These are phyloP conservation scores for Sericinus montela DNA, from an alignment of 2,888 invertebrate genomes.

Conservation along the genomic window DNA sequence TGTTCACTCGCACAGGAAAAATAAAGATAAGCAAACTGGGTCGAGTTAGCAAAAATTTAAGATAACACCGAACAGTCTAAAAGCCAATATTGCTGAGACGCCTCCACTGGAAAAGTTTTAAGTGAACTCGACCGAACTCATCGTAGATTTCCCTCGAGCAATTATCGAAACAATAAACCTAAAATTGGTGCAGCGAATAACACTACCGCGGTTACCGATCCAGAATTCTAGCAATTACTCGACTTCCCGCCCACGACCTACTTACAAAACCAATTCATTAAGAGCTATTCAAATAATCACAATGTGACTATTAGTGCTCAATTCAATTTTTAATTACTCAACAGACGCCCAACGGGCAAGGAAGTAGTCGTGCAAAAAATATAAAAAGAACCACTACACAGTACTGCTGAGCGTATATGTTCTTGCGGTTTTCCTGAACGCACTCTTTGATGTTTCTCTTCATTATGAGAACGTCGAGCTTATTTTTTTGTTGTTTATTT, in stretches of 20 bases:
- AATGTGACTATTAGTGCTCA: conserved; percentile 65
- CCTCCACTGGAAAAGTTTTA: conserved; percentile 41
- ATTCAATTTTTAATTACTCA: conserved; percentile 67
- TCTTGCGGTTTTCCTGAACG: conserved; percentile 47
- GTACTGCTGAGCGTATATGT: conserved; percentile 36
- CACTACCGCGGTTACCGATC: conserved; percentile 61
- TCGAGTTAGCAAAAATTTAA: conserved; percentile 13
- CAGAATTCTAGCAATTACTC: conserved; percentile 63
- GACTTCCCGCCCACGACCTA: conserved; percentile 60
- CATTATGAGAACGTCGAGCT: conserved; percentile 49
- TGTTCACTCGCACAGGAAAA: conserved; percentile 16
- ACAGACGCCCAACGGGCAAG: conserved; percentile 26
- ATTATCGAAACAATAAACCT: conserved; percentile 76
- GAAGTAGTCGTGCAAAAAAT: conserved; percentile 26
- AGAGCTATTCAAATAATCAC: conserved; percentile 70
- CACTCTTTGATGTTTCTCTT: conserved; percentile 61
- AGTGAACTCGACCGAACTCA: conserved; percentile 42
- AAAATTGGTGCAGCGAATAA: conserved; percentile 65
- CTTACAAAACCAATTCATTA: conserved; percentile 71
- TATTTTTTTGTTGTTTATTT: conserved; percentile 60
- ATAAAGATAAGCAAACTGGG: conserved; percentile 18
- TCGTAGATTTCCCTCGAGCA: conserved; percentile 59
- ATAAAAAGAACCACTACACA: conserved; percentile 16
- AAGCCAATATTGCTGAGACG: conserved; percentile 38
- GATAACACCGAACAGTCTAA: conserved; percentile 22